A percentile compares a stretch with the other conserved stretches of the same genome.
Conservation (phyloP, 2,113 vertebrate genomes). For the Hipposideros armiger region DNA sequence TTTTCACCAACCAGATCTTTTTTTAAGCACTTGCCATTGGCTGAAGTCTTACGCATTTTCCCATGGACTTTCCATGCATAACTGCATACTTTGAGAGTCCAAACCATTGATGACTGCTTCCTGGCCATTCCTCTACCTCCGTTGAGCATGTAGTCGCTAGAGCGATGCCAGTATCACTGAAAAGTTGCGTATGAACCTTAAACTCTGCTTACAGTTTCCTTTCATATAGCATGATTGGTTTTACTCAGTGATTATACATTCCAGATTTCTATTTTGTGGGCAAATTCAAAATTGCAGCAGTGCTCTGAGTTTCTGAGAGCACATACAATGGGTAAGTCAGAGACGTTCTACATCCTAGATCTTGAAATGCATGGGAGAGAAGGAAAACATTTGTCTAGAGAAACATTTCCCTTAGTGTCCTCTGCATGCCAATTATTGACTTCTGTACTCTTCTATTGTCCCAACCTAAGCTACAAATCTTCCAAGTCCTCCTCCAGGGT, state of each 20-base stretch:
- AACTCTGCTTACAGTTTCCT: neutral
- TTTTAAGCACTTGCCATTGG: neutral
- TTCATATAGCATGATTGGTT: neutral
- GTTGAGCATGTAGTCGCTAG: neutral
- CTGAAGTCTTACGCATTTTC: neutral
- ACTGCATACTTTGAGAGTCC: too few species aligned
- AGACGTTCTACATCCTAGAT: neutral
- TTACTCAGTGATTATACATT: neutral
- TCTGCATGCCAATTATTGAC: neutral
- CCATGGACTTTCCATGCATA: neutral
- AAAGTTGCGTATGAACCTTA: neutral
- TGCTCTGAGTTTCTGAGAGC: neutral
- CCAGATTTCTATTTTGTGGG: neutral
- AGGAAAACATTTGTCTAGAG: neutral
- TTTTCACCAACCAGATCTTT: neutral
- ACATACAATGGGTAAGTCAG: neutral
- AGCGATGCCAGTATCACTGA: neutral
- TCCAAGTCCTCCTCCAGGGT: neutral
- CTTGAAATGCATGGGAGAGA: neutral
- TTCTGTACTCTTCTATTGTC: neutral
- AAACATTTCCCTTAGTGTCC: neutral
- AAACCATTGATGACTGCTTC: too few species aligned
- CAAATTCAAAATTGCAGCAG: neutral
- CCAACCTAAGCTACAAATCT: neutral
- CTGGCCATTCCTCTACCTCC: too few species aligned